A percentile compares a stretch with the other conserved stretches of the same genome.
These are phyloP conservation scores for Syngnathus scovelli DNA, from an alignment of 2,113 vertebrate genomes.

Conservation along the genomic window DNA sequence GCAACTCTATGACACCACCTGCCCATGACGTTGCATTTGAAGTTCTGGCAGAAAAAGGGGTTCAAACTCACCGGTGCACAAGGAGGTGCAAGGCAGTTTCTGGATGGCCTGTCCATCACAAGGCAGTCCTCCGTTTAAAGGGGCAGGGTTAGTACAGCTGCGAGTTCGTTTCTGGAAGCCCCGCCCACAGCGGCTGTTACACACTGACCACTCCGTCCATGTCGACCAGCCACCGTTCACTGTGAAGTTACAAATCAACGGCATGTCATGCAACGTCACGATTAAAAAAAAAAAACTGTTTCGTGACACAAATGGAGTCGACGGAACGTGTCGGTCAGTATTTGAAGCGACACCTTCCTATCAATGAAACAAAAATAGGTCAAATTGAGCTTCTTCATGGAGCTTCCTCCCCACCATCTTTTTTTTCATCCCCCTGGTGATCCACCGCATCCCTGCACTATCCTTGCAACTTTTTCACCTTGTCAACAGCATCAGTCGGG, in stretches of 20 bases:
- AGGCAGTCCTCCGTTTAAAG: conserved; percentile 87
- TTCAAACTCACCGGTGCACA: conserved; percentile 80
- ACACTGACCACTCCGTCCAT: conserved; percentile 93
- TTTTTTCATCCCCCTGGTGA: conserved; percentile 8
- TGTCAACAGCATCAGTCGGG: conserved; percentile 59
- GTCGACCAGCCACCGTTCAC: conserved; percentile 95
- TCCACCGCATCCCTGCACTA: conserved; percentile 21
- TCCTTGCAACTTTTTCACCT: conserved; percentile 44
- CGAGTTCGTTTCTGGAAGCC: conserved; percentile 89
- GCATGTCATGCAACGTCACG: neutral
- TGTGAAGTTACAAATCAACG: conserved; percentile 39
- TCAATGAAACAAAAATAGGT: conserved; percentile 3
- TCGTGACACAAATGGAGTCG: neutral
- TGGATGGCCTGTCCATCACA: conserved; percentile 89
- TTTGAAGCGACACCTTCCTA: neutral
- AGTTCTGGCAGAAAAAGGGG: too few species aligned
- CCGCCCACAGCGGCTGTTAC: conserved; percentile 87
- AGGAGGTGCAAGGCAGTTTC: conserved; percentile 86
- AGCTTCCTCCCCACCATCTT: conserved; percentile 19
- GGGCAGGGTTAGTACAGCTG: conserved; percentile 93
- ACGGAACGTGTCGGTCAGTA: neutral
- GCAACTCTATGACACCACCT: too few species aligned
- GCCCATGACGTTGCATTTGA: too few species aligned
- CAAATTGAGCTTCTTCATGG: neutral
- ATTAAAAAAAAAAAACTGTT: neutral